phyloP scores from a whole-genome alignment of 2,113 vertebrate genomes.

The Sardina pilchardus region DNA sequence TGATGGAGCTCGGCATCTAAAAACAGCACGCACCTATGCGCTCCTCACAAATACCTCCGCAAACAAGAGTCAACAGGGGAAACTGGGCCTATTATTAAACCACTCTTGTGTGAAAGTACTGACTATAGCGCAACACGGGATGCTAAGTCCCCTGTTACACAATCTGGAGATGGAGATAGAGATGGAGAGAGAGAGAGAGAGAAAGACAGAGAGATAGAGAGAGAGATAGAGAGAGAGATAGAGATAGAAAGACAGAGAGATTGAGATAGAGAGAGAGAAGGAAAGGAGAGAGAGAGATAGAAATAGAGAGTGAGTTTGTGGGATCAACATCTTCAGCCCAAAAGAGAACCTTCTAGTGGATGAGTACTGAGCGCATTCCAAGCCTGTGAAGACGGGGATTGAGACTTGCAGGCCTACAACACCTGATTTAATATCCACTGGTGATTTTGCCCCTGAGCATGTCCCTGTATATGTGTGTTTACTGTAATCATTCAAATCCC shows the following conservation, averaged over 20 bases:
- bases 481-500: neutral
- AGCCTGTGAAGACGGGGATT: neutral
- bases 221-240: slow-evolving; percentile 21
- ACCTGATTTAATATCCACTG: neutral
- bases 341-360: too few relatives aligned
- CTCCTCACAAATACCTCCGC: neutral
- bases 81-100: neutral
- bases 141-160: neutral
- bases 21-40: neutral
- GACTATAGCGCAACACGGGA: neutral
- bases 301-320: slow-evolving; percentile 33
- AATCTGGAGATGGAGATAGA: neutral
- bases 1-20: neutral
- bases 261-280: slow-evolving; percentile 22
- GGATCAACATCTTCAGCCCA: too few relatives aligned
- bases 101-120: neutral
- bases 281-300: too few relatives aligned
- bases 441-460: slow-evolving; percentile 14
- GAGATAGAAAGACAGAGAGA: too few relatives aligned
- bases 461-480: slow-evolving; percentile 40
- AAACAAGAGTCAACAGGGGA: neutral
- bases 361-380: neutral
- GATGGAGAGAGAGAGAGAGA: slow-evolving; percentile 21
- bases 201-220: slow-evolving; percentile 15
- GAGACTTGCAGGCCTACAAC: too few relatives aligned